Percentiles rank a stretch among this genome's conserved stretches.
Evolutionary conservation across 2,113 vertebrate species (phyloP).

Genomic region (Phainopepla nitens): DNA sequence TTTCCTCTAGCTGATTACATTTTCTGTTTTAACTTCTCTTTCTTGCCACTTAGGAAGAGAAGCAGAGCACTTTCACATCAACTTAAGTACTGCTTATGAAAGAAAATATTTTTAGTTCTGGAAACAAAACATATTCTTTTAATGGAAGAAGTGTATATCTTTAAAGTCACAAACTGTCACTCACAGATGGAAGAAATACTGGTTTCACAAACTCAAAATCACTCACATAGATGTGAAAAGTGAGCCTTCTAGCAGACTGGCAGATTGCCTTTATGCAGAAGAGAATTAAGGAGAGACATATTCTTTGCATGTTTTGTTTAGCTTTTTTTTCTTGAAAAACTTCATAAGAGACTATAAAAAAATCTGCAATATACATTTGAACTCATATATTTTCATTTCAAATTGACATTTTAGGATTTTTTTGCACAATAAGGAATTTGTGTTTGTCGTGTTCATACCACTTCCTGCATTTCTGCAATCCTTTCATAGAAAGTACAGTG

Average conservation of each 20-base stretch:
- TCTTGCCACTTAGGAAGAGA: neutral
- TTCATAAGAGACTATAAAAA: neutral
- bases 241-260: neutral
- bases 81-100: neutral
- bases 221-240: neutral
- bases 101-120: constrained; percentile 20
- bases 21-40: neutral
- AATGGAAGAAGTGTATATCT: neutral
- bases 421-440: neutral
- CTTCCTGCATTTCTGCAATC: neutral
- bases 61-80: neutral
- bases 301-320: neutral
- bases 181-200: neutral
- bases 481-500: neutral
- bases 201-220: neutral
- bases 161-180: neutral
- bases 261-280: neutral
- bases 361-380: neutral
- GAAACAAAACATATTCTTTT: neutral
- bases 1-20: neutral
- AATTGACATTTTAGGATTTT: neutral
- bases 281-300: neutral
- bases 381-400: neutral
- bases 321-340: neutral
- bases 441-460: neutral